These are phyloP conservation scores for Pongo abelii DNA, from an alignment of 2,113 vertebrate genomes.

Conservation along the genomic window DNA sequence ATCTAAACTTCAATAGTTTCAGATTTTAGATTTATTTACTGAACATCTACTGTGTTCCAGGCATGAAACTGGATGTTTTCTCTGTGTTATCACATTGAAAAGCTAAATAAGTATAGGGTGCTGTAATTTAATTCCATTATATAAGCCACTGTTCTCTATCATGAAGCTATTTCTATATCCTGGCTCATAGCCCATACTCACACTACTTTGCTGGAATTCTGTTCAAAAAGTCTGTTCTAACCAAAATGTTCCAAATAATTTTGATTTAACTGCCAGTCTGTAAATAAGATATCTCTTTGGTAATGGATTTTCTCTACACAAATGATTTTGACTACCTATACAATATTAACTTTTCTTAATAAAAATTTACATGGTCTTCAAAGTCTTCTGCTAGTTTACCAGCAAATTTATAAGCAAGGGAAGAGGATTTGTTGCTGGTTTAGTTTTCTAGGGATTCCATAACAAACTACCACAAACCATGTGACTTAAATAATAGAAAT, in stretches of 20 bases:
- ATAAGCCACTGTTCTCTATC: slow-evolving; percentile 48
- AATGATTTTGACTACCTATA: not conserved
- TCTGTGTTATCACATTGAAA: slow-evolving; percentile 61
- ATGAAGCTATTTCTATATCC: slow-evolving; percentile 10
- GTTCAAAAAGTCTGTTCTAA: slow-evolving; percentile 48
- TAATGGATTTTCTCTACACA: not conserved
- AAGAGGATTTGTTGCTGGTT: not conserved
- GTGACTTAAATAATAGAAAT: not conserved
- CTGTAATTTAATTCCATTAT: slow-evolving; percentile 45
- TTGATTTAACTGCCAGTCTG: slow-evolving; percentile 9
- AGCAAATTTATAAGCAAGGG: not conserved
- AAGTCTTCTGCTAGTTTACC: not conserved
- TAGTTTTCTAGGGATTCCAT: not conserved
- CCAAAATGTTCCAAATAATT: slow-evolving; percentile 54
- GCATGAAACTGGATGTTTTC: not conserved
- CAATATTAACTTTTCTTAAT: slow-evolving; percentile 22
- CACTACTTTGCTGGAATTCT: slow-evolving; percentile 40
- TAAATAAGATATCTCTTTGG: not conserved
- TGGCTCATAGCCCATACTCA: slow-evolving; percentile 48
- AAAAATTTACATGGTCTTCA: slow-evolving; percentile 1
- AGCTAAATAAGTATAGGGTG: slow-evolving; percentile 48
- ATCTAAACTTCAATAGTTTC: not conserved
- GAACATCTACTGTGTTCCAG: slow-evolving; percentile 19
- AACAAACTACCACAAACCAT: not conserved
- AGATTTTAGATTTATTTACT: slow-evolving; percentile 38